phyloP scores from a whole-genome alignment of 2,888 invertebrate genomes.

The Toxonevra muliebris region DNA sequence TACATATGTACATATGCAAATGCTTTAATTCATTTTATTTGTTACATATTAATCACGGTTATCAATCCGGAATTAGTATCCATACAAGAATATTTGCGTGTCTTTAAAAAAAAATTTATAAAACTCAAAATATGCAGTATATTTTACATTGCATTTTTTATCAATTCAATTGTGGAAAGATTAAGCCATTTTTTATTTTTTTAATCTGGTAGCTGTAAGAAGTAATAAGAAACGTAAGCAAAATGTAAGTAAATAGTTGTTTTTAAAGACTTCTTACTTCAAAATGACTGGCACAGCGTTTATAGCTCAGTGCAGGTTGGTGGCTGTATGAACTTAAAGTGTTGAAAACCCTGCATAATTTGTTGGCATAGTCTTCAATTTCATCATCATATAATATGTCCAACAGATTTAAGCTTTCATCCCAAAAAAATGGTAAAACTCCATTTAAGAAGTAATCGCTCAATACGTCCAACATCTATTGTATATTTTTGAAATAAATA shows the following conservation, averaged over 20 bases:
- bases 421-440: slow-evolving; percentile 41
- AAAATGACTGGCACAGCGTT: slow-evolving; percentile 17
- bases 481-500: neutral
- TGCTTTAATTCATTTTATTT: too few relatives aligned
- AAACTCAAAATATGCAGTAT: too few relatives aligned
- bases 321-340: slow-evolving; percentile 17
- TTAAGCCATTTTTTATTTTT: neutral
- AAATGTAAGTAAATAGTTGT: neutral
- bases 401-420: slow-evolving; percentile 34
- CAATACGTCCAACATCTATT: slow-evolving; percentile 41
- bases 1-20: neutral
- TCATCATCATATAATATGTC: slow-evolving; percentile 26
- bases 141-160: too few relatives aligned
- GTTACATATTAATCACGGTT: too few relatives aligned
- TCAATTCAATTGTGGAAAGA: too few relatives aligned
- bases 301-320: slow-evolving; percentile 11
- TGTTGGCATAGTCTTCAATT: slow-evolving; percentile 17
- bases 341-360: slow-evolving; percentile 11
- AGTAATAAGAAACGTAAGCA: too few relatives aligned
- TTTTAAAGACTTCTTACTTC: slow-evolving; percentile 12
- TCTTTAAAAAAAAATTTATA: too few relatives aligned
- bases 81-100: too few relatives aligned
- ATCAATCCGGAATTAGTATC: too few relatives aligned
- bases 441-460: slow-evolving; percentile 18
- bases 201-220: neutral